These are phyloP conservation scores for Drosophila atroscutellata DNA, from an alignment of 2,888 invertebrate genomes.

Conservation along the genomic window DNA sequence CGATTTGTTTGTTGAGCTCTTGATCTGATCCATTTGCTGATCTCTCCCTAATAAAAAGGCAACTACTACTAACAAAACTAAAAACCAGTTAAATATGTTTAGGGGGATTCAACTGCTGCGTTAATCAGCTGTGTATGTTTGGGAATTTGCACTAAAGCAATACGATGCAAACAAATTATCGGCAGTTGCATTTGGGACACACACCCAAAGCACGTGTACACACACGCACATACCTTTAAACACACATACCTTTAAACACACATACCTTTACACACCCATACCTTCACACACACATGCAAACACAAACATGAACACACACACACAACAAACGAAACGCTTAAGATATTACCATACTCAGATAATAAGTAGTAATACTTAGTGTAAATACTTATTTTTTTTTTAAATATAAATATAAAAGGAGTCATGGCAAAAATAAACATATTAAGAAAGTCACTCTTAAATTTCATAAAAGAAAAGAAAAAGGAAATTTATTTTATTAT, in stretches of 20 bases:
- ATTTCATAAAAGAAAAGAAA: slow-evolving; percentile 6
- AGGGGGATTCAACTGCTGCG: slow-evolving; percentile 11
- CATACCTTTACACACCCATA: background rate
- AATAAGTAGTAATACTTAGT: slow-evolving; percentile 68
- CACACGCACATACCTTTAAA: slow-evolving; percentile 4
- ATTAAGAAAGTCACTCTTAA: slow-evolving; percentile 13
- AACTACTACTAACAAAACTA: slow-evolving; percentile 45
- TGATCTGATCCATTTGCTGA: slow-evolving; percentile 41
- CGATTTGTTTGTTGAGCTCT: slow-evolving; percentile 49
- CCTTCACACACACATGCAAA: background rate
- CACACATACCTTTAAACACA: slow-evolving; percentile 6
- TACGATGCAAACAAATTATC: slow-evolving; percentile 6
- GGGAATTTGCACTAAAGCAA: slow-evolving; percentile 9
- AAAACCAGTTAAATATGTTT: slow-evolving; percentile 18
- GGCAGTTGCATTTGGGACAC: slow-evolving; percentile 37
- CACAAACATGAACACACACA: slow-evolving; percentile 18
- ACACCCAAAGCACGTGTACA: slow-evolving; percentile 14
- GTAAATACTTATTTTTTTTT: slow-evolving; percentile 60
- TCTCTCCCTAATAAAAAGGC: slow-evolving; percentile 42
- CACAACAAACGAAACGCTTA: slow-evolving; percentile 62
- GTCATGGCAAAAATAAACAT: slow-evolving; percentile 3
- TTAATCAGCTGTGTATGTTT: slow-evolving; percentile 22
- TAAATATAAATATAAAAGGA: slow-evolving; percentile 1
- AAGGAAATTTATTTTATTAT: background rate
- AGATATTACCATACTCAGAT: slow-evolving; percentile 78